These are phyloP conservation scores for Eptesicus fuscus DNA, from an alignment of 2,113 vertebrate species.

Conservation along the genomic window DNA sequence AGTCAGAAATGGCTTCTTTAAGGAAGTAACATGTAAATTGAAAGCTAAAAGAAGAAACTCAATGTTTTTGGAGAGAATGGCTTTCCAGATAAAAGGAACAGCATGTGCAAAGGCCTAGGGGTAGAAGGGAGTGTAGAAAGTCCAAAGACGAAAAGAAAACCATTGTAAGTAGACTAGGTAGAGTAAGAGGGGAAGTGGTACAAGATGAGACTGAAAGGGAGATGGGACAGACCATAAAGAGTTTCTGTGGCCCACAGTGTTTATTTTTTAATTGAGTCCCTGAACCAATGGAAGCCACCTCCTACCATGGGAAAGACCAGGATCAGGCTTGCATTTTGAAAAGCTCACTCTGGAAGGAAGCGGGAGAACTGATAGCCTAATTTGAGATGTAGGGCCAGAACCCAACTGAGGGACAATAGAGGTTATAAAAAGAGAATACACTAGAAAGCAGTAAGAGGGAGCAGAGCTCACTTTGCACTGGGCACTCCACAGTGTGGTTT, in stretches of 20 bases:
- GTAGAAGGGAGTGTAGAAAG: neutral
- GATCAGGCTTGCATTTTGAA: neutral
- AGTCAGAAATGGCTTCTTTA: neutral
- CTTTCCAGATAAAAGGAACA: neutral
- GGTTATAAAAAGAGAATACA: neutral
- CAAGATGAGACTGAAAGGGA: neutral
- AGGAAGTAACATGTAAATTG: neutral
- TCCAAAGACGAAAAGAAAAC: neutral
- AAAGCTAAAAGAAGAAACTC: neutral
- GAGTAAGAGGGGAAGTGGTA: neutral
- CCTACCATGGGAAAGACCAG: neutral
- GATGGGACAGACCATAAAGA: neutral
- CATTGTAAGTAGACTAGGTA: neutral
- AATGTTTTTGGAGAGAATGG: neutral
- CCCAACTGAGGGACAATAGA: neutral
- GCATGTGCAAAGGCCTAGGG: neutral
- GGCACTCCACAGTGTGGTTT: neutral
- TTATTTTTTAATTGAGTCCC: neutral
- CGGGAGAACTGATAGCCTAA: neutral
- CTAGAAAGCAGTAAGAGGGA: neutral
- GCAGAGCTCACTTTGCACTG: neutral
- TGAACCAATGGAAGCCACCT: neutral
- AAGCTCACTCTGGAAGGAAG: neutral
- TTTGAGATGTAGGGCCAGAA: neutral
- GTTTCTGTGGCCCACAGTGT: neutral